A percentile compares a stretch with the other conserved stretches of the same genome.
These are phyloP conservation scores for Hyperoodon ampullatus DNA, from an alignment of 2,113 vertebrate species.

Conservation along the genomic window DNA sequence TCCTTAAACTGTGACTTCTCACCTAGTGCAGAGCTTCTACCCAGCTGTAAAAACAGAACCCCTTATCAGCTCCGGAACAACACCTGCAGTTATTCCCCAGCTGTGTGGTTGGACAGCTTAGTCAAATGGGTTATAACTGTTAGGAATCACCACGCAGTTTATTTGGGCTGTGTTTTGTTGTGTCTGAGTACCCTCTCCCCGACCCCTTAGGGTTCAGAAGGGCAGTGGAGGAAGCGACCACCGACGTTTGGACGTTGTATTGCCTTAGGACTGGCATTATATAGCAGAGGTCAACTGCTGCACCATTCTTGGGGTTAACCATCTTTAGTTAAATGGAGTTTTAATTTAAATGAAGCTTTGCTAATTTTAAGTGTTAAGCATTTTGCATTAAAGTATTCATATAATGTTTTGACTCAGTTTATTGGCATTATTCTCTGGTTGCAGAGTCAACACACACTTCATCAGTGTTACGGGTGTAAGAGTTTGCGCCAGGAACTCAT, in stretches of 20 bases:
- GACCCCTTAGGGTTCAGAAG: not conserved
- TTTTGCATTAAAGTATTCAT: conserved; percentile 87
- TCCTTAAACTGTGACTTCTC: conserved; percentile 85
- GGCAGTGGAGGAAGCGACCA: conserved; percentile 12
- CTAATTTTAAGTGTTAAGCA: conserved; percentile 87
- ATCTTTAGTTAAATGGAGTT: conserved; percentile 85
- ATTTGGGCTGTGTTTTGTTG: conserved; percentile 42
- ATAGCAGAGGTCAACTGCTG: conserved; percentile 85
- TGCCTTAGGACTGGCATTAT: conserved; percentile 83
- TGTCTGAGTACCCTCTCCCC: not conserved
- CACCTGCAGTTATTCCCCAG: conserved; percentile 43
- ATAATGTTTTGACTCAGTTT: conserved; percentile 79
- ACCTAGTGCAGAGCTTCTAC: conserved; percentile 83
- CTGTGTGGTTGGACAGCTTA: conserved; percentile 46
- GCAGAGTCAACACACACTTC: not conserved
- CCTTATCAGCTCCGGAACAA: conserved; percentile 73
- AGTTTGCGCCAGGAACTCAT: not conserved
- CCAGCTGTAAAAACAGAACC: conserved; percentile 83
- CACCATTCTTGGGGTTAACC: conserved; percentile 83
- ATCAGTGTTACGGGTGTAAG: not conserved
- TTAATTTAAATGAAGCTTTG: conserved; percentile 85
- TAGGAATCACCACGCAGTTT: conserved; percentile 42
- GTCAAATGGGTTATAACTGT: conserved; percentile 31
- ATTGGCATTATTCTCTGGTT: conserved; percentile 46
- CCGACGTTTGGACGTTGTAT: not conserved